Evolutionary conservation across 2,113 vertebrate genomes (phyloP), one percentile per base, ranked within the genome.

Genomic region (Circaetus cinerascens): DNA sequence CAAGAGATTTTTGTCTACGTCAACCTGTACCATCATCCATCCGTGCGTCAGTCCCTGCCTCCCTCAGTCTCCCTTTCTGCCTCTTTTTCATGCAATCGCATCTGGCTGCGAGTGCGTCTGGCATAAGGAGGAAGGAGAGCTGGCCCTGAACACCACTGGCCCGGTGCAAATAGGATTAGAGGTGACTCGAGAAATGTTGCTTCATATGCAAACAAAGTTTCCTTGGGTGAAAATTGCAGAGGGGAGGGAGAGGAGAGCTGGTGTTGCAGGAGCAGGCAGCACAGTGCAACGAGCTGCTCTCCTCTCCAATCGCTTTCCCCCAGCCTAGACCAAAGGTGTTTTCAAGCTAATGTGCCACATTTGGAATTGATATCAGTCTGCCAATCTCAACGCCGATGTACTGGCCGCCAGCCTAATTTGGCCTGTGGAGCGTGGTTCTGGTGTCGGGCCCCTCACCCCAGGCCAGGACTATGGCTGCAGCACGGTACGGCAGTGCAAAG

Each of bases 401-500:
- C 7, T 3, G 7, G 7, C 29, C 14, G 0, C 46, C 41, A 34
- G 67, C 32, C 27, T 50, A 2, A 21, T 22, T 6, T 14, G 79
- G 5, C n/a, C 59, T 13, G 60, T 0, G 1, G 64, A 71, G 20
- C 8, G 27, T 27, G 45, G 29, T 43, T 19, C 43, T 71, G 71
- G 36, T 43, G 41, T 40, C 43, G 1, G 5, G 11, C 13, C 38
- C 16, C 11, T 17, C 1, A 0, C 23, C 3, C 1, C 38, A 7
- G 21, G 25, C 29, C 3, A 0, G 46, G 41, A 5, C 27, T 7
- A 8, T 1, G 21, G 45, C 67, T 40, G 45, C 53, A 9, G 53
- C 26, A 8, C 1, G 3, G 16, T 5, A 7, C 2, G 3, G 48
- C 1, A 3, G 38, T 2, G 4, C 2, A 26, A 88, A 12, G 29